Conservation (phyloP, 2,888 invertebrate genomes). For the Zhuqinia jingwanae region DNA sequence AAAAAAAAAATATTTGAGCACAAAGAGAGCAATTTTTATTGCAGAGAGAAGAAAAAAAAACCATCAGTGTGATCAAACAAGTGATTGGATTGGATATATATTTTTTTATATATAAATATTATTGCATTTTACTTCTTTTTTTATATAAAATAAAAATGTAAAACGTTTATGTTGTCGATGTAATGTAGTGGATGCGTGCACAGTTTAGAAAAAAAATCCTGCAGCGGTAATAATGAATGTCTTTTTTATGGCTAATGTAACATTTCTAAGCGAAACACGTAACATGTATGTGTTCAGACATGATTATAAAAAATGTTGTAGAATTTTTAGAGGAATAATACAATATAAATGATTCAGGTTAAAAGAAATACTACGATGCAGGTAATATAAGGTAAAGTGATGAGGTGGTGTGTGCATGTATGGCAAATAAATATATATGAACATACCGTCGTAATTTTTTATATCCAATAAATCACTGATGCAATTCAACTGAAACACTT, state of each 20-base stretch:
- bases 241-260: constrained; percentile 9
- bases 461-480: background rate
- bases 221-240: too few relatives aligned
- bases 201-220: too few relatives aligned
- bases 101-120: too few relatives aligned
- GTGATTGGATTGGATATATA: background rate
- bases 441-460: too few relatives aligned
- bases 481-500: background rate
- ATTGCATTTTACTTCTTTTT: too few relatives aligned
- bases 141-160: too few relatives aligned
- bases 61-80: constrained; percentile 20
- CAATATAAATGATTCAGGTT: background rate
- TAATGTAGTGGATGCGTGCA: too few relatives aligned
- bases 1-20: too few relatives aligned
- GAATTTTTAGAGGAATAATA: background rate
- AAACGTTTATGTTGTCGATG: too few relatives aligned
- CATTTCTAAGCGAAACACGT: constrained; percentile 28
- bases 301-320: background rate
- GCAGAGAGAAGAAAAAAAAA: constrained; percentile 17
- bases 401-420: background rate
- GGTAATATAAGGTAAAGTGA: too few relatives aligned
- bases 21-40: constrained; percentile 24
- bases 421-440: too few relatives aligned
- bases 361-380: too few relatives aligned
- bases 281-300: background rate